Base-by-base conservation (phyloP, 2,888 invertebrate genomes). In the Petrolisthes cinctipes region DNA sequence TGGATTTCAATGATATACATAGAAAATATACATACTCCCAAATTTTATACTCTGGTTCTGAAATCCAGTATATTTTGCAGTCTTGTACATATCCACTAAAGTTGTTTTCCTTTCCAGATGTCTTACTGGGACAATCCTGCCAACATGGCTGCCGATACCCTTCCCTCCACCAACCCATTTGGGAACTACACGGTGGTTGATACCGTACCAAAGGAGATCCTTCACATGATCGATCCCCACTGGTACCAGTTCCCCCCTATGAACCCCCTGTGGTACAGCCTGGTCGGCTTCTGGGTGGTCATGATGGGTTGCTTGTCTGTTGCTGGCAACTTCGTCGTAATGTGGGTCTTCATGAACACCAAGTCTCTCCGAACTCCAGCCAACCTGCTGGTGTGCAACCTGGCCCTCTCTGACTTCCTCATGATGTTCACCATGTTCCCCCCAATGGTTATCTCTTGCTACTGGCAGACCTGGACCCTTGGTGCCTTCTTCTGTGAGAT, bases 371-470 rank as follows among this genome's bases (percentile, higher is more conserved):
- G 92, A 71, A 92, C 92, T 9, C 92, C 92, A 14, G 90, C 93
- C 37, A 93, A 93, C 91, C 92, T 92, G 91, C 92, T 92, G 61
- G 91, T 93, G 20, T 92, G 92, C 14, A 92, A 92, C 89, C 91
- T 93, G 84, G 92, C 92, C 37, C 85, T 92, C 78, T 92, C 92
- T 83, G 93, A 93, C 89, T 91, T 92, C 89, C 91, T 91, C 5
- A 91, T 91, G 91, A 91, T 91, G 90, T 81, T 88, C 83, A 83
- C 83, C 82, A 90, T 91, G 91, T 90, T 90, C 78, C 91, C 92
- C 37, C 92, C 93, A 90, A 93, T 92, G 85, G 91, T 92, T 37
- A 92, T 92, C 89, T 93, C 92, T 89, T 93, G 93, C 14, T 93
- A 93, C 91, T 92, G 92, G 85, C 92, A 92, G 83, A 92, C 92